Evolutionary conservation across 2,113 vertebrate genomes (phyloP).

Genomic region (Pedetes capensis): DNA sequence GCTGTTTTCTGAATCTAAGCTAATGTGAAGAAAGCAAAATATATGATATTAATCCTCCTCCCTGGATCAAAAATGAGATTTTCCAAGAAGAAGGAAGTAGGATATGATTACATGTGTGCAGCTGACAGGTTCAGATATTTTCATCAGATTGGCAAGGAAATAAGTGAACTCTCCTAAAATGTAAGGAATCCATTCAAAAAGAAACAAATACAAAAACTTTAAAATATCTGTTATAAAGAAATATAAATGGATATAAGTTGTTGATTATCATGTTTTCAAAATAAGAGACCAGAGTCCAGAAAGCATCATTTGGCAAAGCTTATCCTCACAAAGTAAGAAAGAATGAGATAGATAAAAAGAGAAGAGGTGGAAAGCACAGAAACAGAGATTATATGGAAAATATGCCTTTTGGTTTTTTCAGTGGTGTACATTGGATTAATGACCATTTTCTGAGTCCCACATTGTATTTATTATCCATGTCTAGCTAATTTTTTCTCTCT

Average conservation of each 20-base stretch:
- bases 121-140: neutral
- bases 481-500: neutral
- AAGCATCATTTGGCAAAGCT: neutral
- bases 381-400: neutral
- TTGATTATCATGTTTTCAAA: neutral
- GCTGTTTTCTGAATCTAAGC: neutral
- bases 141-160: neutral
- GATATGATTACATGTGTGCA: neutral
- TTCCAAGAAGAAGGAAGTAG: neutral
- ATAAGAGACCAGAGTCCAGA: neutral
- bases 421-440: neutral
- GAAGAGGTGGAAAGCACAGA: neutral
- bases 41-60: neutral
- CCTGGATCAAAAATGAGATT: neutral
- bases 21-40: neutral
- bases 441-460: neutral
- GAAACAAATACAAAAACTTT: neutral
- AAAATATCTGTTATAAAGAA: neutral
- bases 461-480: neutral
- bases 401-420: neutral
- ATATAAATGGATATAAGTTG: neutral
- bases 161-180: neutral
- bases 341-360: neutral
- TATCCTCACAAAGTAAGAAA: neutral
- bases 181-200: neutral